Percentiles rank a stretch among this genome's conserved stretches.
These are phyloP conservation scores for Tragelaphus imberbis DNA, from an alignment of 2,113 vertebrate genomes.

Conservation along the genomic window DNA sequence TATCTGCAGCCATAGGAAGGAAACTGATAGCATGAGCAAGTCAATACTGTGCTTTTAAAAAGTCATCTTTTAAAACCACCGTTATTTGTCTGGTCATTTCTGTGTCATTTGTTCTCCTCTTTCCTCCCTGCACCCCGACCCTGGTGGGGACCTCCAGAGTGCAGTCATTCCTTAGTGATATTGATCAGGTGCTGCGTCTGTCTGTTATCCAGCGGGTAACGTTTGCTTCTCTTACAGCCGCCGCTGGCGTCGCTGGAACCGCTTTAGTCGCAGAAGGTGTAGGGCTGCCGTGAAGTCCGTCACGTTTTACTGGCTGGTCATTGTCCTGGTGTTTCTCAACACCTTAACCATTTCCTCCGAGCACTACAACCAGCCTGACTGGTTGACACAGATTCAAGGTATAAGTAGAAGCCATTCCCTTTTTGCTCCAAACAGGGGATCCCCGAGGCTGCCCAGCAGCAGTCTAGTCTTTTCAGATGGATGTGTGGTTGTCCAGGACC, in stretches of 20 bases:
- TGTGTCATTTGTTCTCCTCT: background rate
- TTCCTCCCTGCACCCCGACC: background rate
- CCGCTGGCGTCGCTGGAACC: slow-evolving; percentile 98
- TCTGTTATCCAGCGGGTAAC: background rate
- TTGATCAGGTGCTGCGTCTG: background rate
- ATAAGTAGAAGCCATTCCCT: slow-evolving; percentile 51
- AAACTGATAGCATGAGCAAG: background rate
- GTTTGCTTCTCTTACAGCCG: slow-evolving; percentile 84
- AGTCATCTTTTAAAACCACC: background rate
- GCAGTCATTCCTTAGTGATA: rapidly evolving
- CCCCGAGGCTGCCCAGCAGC: background rate
- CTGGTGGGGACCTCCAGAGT: background rate
- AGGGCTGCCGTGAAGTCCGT: slow-evolving; percentile 98
- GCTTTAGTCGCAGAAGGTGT: slow-evolving; percentile 94
- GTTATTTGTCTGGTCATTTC: background rate
- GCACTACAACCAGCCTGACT: slow-evolving; percentile 96
- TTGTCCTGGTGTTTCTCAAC: slow-evolving; percentile 98
- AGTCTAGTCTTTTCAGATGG: background rate
- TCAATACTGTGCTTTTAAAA: background rate
- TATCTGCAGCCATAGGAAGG: background rate
- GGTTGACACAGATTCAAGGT: slow-evolving; percentile 98
- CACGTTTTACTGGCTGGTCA: slow-evolving; percentile 99
- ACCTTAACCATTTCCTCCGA: slow-evolving; percentile 99
- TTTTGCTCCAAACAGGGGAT: background rate
- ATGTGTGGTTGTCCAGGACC: too few species aligned